phyloP scores from a whole-genome alignment of 2,888 invertebrate species.

The Lottia scabra region DNA sequence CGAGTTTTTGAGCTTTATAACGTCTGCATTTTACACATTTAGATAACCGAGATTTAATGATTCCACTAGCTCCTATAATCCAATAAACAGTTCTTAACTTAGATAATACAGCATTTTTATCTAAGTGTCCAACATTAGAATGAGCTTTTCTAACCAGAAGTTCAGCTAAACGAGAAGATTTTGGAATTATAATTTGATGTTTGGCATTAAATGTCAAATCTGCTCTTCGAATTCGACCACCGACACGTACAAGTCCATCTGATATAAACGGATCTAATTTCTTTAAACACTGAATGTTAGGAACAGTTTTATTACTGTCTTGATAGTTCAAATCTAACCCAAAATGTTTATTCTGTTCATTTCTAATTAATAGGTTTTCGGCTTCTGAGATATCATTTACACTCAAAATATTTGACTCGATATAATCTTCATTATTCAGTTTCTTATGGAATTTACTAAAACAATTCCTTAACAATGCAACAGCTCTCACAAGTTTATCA shows the following conservation, averaged over 20 bases:
- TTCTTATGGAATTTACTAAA: too few species aligned
- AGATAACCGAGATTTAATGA: background rate
- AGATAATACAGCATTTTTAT: background rate
- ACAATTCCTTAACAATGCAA: too few species aligned
- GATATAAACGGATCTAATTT: conserved; percentile 3
- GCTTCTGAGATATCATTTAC: too few species aligned
- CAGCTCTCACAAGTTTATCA: too few species aligned
- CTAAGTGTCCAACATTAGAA: background rate
- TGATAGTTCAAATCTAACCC: too few species aligned
- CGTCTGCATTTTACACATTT: conserved; percentile 1
- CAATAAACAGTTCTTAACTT: conserved; percentile 13
- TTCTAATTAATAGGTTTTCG: too few species aligned
- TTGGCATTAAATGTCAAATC: conserved; percentile 2
- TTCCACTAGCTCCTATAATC: conserved; percentile 4
- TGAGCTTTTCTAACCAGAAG: conserved; percentile 13
- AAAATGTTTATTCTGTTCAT: too few species aligned
- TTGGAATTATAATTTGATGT: conserved; percentile 18
- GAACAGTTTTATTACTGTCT: background rate
- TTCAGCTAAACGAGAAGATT: conserved; percentile 7
- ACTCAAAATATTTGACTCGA: too few species aligned
- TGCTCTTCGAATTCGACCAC: conserved; percentile 3
- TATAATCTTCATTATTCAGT: too few species aligned
- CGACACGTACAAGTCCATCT: conserved; percentile 4
- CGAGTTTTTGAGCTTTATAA: background rate
- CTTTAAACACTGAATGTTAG: conserved; percentile 3